Percentiles rank a stretch among this genome's conserved stretches.
Conservation (phyloP, 2,888 invertebrate genomes). For the Trisateles emortualis region DNA sequence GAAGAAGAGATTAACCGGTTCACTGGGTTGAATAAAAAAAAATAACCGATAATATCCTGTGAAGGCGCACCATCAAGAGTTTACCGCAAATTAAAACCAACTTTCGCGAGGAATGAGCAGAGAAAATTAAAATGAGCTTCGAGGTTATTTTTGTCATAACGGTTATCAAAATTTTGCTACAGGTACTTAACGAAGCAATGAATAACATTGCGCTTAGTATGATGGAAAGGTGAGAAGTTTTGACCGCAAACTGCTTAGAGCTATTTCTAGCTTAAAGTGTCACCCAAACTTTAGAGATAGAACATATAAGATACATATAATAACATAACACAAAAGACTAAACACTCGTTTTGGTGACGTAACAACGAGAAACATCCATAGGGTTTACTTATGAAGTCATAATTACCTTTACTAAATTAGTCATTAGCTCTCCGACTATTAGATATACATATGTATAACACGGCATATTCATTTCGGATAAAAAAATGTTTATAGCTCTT, state of each 20-base stretch:
- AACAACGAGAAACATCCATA: too few species aligned
- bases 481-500: too few species aligned
- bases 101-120: slow-evolving; percentile 11
- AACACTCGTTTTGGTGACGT: too few species aligned
- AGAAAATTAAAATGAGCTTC: slow-evolving; percentile 19
- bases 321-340: too few species aligned
- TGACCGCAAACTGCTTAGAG: background rate
- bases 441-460: too few species aligned
- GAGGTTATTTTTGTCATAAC: background rate
- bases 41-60: slow-evolving; percentile 1
- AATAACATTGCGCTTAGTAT: background rate
- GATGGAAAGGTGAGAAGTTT: background rate
- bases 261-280: too few species aligned
- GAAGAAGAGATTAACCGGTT: slow-evolving; percentile 22
- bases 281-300: too few species aligned
- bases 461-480: too few species aligned
- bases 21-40: slow-evolving; percentile 26
- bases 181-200: background rate
- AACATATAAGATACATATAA: too few species aligned
- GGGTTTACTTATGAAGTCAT: too few species aligned
- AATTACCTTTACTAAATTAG: too few species aligned
- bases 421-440: too few species aligned
- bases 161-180: background rate
- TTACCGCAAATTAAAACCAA: slow-evolving; percentile 16
- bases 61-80: slow-evolving; percentile 1